A percentile compares a stretch with the other conserved stretches of the same genome.
These are phyloP conservation scores for Drosophila tsacasi DNA, from an alignment of 1,140 invertebrate genomes.

Conservation along the genomic window DNA sequence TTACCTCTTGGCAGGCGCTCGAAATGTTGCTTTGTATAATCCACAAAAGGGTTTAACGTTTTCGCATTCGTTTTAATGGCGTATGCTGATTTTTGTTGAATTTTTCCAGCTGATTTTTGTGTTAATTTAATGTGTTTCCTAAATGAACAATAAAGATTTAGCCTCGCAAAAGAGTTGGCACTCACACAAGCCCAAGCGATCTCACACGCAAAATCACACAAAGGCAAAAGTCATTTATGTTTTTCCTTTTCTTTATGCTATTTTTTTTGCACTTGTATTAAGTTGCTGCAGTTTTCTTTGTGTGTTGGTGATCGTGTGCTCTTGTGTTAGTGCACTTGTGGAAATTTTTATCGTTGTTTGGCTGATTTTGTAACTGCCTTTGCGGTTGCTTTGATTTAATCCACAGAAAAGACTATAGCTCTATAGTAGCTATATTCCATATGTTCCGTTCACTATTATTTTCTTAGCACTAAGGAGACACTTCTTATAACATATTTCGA, in stretches of 20 bases:
- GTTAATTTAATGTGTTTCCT: slow-evolving; percentile 22
- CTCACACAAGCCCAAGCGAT: slow-evolving; percentile 30
- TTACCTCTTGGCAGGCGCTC: slow-evolving; percentile 41
- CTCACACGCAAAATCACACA: slow-evolving; percentile 38
- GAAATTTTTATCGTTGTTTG: slow-evolving; percentile 52
- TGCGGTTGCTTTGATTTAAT: slow-evolving; percentile 39
- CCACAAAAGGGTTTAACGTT: slow-evolving; percentile 22
- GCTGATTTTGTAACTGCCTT: slow-evolving; percentile 50
- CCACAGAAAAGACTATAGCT: neutral
- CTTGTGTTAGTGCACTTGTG: slow-evolving; percentile 45
- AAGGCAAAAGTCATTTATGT: slow-evolving; percentile 43
- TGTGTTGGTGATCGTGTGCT: slow-evolving; percentile 6
- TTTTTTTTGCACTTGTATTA: slow-evolving; percentile 30
- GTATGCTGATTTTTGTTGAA: slow-evolving; percentile 7
- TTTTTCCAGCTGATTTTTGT: slow-evolving; percentile 19
- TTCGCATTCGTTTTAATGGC: slow-evolving; percentile 8
- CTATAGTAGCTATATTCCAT: neutral
- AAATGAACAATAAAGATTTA: slow-evolving; percentile 47
- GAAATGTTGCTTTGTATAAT: slow-evolving; percentile 40
- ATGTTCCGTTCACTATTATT: slow-evolving; percentile 5
- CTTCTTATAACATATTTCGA: neutral
- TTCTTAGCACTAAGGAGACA: neutral
- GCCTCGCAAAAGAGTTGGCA: slow-evolving; percentile 12
- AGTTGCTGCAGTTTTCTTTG: slow-evolving; percentile 40
- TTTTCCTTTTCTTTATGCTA: slow-evolving; percentile 16